These are phyloP conservation scores for Catocala nupta DNA, from an alignment of 2,888 invertebrate genomes.

Conservation along the genomic window DNA sequence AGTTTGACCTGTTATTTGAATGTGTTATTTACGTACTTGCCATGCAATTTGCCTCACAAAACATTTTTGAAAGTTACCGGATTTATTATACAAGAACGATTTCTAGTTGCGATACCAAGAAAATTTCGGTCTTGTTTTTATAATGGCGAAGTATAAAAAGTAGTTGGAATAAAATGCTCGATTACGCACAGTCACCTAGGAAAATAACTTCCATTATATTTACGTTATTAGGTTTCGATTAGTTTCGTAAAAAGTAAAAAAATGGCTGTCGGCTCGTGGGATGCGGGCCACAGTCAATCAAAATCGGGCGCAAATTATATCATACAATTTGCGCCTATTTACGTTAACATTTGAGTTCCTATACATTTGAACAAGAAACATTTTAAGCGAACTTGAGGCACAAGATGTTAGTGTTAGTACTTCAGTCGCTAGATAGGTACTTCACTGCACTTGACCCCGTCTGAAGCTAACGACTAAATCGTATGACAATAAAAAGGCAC, in stretches of 20 bases:
- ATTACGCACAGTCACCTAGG: conserved; percentile 28
- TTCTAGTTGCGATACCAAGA: conserved; percentile 36
- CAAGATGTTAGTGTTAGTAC: no score
- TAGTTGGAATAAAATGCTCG: conserved; percentile 27
- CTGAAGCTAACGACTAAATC: no score
- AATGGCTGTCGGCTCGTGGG: background rate
- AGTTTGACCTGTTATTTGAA: conserved; percentile 60
- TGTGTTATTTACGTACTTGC: conserved; percentile 34
- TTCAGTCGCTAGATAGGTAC: no score
- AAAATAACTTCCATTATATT: conserved; percentile 19
- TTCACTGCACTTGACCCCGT: no score
- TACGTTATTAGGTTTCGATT: background rate
- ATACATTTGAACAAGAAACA: conserved; percentile 9
- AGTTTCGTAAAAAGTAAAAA: conserved; percentile 9
- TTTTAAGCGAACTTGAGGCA: no score
- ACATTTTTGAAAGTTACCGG: conserved; percentile 27
- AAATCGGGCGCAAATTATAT: conserved; percentile 9
- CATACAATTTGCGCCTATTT: conserved; percentile 13
- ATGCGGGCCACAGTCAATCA: conserved; percentile 5
- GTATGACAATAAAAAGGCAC: conserved; percentile 6
- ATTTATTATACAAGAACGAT: conserved; percentile 39
- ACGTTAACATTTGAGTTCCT: conserved; percentile 14
- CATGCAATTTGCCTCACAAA: conserved; percentile 47
- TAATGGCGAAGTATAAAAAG: conserved; percentile 31
- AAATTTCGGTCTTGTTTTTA: conserved; percentile 33